Conservation (phyloP, 1,140 invertebrate species). For the Drosophila aff. region DNA sequence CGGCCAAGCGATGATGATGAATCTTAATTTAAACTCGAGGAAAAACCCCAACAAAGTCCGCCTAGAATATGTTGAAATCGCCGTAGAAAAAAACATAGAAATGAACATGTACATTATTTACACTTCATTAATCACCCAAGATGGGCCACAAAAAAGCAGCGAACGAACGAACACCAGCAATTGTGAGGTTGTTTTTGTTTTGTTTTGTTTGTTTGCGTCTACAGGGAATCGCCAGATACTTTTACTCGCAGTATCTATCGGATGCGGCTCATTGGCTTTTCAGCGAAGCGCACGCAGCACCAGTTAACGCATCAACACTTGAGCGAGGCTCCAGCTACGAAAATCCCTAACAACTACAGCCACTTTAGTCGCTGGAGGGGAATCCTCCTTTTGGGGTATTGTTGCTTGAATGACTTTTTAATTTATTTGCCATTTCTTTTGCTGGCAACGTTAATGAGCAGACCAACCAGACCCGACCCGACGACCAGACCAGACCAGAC, state of each 20-base stretch:
- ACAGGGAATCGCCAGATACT: conserved; percentile 64
- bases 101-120: conserved; percentile 75
- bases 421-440: conserved; percentile 84
- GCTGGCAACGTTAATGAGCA: conserved; percentile 77
- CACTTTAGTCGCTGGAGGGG: conserved; percentile 9
- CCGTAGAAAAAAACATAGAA: conserved; percentile 45
- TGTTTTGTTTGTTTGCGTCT: conserved; percentile 29
- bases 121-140: conserved; percentile 80
- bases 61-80: conserved; percentile 79
- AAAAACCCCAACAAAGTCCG: conserved; percentile 36
- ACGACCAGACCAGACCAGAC: conserved; percentile 15
- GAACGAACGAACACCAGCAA: conserved; percentile 25
- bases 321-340: conserved; percentile 54
- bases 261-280: conserved; percentile 80
- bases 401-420: conserved; percentile 83
- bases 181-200: conserved; percentile 49
- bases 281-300: conserved; percentile 77
- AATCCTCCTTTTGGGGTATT: conserved; percentile 58
- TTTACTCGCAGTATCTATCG: conserved; percentile 59
- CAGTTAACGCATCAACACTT: conserved; percentile 83
- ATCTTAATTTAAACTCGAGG: conserved; percentile 12
- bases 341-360: conserved; percentile 34
- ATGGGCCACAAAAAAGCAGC: conserved; percentile 63
- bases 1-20: conserved; percentile 11
- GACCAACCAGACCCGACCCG: conserved; percentile 12